Evolutionary conservation across 2,797 vertebrate species (phyloP).

Genomic region (Anisognathus igniventris): DNA sequence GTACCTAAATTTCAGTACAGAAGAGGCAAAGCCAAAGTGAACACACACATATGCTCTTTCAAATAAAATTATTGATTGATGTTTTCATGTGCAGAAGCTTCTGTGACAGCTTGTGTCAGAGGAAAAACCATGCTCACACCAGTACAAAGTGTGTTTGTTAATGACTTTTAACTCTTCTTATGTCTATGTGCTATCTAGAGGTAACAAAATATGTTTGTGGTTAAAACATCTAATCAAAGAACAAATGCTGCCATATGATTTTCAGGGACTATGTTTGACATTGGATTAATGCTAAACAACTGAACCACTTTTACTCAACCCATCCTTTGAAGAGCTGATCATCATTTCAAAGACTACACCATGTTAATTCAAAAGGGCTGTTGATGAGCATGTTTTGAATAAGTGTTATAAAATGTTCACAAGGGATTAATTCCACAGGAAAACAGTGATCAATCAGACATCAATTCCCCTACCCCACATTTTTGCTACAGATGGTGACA

Average conservation of each 20-base stretch:
- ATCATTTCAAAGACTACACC: not conserved
- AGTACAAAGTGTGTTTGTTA: not conserved
- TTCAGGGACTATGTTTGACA: not conserved
- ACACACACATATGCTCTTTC: not conserved
- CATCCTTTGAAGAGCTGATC: not conserved
- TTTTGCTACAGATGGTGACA: not conserved
- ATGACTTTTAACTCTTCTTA: not conserved
- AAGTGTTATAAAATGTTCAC: not conserved
- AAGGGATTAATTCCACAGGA: not conserved
- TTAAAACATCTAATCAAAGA: not conserved
- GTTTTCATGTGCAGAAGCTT: not conserved
- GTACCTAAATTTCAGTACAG: not conserved
- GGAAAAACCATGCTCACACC: not conserved
- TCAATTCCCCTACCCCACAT: not conserved
- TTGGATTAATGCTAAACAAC: not conserved
- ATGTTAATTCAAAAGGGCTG: rapidly evolving
- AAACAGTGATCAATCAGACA: not conserved
- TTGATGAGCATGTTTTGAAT: not conserved
- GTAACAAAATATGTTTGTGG: not conserved
- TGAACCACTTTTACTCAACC: not conserved
- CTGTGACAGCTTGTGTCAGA: not conserved
- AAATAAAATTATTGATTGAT: not conserved
- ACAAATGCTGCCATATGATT: not conserved
- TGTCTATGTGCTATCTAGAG: not conserved
- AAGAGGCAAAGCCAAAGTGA: not conserved